Evolutionary conservation across 92 coral and sea anemone genomes (phyloP).

Genomic region (Isaurus tuberculatus): DNA sequence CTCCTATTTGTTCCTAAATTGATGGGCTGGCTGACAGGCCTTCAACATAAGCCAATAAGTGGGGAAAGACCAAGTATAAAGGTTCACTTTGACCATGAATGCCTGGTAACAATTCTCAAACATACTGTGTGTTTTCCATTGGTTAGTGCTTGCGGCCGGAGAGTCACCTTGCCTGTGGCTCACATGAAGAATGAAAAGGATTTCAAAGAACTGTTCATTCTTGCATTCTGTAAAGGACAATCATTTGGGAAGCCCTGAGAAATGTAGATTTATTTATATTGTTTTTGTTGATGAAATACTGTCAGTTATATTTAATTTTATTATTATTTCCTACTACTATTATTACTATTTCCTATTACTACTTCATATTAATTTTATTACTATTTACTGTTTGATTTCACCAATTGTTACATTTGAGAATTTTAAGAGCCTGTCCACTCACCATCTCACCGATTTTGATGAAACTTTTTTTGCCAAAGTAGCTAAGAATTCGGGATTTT

Average conservation of each 20-base stretch:
- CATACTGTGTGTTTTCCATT: slow-evolving; percentile 43
- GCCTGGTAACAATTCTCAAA: slow-evolving; percentile 23
- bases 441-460: no score
- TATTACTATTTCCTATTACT: no score
- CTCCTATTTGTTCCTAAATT: neutral
- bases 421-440: no score
- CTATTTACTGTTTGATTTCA: no score
- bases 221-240: slow-evolving; percentile 18
- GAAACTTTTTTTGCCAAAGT: no score
- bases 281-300: no score
- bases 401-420: no score
- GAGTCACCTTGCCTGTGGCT: slow-evolving; percentile 48
- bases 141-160: slow-evolving; percentile 47
- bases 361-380: neutral
- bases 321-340: no score
- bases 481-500: no score
- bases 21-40: neutral
- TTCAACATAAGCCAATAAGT: neutral
- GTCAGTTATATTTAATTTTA: neutral
- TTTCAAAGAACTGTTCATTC: slow-evolving; percentile 24
- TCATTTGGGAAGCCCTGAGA: no score
- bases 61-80: neutral
- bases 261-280: no score
- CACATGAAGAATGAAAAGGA: slow-evolving; percentile 34
- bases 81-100: slow-evolving; percentile 49